These are phyloP conservation scores for Indicator maculatus DNA, from an alignment of 2,113 vertebrate genomes.

Conservation along the genomic window DNA sequence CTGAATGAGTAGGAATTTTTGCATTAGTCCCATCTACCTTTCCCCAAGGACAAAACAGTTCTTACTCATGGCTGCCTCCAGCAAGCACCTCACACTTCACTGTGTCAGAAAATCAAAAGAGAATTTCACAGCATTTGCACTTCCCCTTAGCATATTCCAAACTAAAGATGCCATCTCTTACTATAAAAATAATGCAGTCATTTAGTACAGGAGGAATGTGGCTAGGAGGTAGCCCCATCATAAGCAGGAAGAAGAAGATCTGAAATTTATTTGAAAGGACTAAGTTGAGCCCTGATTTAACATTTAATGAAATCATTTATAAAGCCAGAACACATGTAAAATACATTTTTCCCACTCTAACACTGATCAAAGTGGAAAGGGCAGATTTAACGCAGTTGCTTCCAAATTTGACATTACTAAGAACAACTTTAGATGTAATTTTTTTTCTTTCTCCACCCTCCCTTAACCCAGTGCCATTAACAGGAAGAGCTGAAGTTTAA, in stretches of 20 bases:
- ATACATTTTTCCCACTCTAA: slow-evolving; percentile 3
- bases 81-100: background rate
- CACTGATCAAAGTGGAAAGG: background rate
- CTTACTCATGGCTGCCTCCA: background rate
- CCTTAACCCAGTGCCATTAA: background rate
- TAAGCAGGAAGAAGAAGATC: background rate
- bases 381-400: background rate
- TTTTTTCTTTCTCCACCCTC: background rate
- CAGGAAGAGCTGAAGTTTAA: slow-evolving; percentile 9
- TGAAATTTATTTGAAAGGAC: background rate
- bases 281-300: background rate
- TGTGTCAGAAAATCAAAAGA: background rate
- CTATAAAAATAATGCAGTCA: background rate
- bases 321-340: background rate
- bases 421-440: background rate
- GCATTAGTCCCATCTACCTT: background rate
- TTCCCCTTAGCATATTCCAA: background rate
- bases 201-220: background rate
- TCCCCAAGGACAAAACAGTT: background rate
- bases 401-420: background rate
- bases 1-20: background rate
- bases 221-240: background rate
- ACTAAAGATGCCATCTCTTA: background rate
- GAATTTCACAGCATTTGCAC: background rate
- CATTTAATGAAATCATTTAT: slow-evolving; percentile 11